phyloP scores from a whole-genome alignment of 2,113 vertebrate genomes.

The Antechinus stuartii region DNA sequence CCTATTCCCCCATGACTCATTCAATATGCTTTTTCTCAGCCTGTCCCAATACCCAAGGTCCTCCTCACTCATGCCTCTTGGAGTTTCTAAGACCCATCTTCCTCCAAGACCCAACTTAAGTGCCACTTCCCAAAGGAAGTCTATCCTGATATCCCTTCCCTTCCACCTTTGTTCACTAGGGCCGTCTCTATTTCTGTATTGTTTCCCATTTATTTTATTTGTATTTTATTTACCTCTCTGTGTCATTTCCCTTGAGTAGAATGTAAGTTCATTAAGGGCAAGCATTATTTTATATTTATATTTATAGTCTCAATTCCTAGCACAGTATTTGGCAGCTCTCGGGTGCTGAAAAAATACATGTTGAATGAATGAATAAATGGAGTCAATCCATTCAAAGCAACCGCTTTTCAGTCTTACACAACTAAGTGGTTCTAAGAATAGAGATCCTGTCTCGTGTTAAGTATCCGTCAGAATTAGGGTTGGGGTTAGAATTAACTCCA shows the following conservation, averaged over 20 bases:
- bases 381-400: neutral
- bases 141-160: neutral
- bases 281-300: neutral
- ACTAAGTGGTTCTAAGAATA: neutral
- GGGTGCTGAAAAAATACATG: neutral
- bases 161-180: neutral
- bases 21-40: neutral
- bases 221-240: neutral
- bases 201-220: neutral
- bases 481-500: neutral
- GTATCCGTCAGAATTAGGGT: neutral
- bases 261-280: neutral
- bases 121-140: neutral
- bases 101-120: neutral
- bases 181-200: neutral
- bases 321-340: neutral
- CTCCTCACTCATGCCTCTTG: neutral
- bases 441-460: neutral
- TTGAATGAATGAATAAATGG: neutral
- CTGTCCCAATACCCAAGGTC: neutral
- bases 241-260: neutral
- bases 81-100: neutral
- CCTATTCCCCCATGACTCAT: neutral
- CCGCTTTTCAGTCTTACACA: neutral
- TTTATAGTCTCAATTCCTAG: neutral